Evolutionary conservation across 2,113 vertebrate species (phyloP).

Genomic region (Oreochromis spilurus): DNA sequence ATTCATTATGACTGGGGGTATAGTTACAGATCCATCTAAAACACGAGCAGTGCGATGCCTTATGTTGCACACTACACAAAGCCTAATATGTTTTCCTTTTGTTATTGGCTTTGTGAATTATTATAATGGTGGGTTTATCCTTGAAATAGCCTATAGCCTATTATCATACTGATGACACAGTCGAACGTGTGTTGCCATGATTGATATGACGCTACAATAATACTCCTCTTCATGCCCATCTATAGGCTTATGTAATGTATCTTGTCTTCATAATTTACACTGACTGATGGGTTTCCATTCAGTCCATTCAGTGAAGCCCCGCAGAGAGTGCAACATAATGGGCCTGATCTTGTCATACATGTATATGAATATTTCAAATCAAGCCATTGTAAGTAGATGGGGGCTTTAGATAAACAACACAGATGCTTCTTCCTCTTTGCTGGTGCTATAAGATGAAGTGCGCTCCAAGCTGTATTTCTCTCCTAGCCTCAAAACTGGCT

Average conservation of each 20-base stretch:
- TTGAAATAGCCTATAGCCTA: constrained; percentile 62
- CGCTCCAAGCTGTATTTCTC: constrained; percentile 52
- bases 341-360: constrained; percentile 70
- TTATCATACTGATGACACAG: constrained; percentile 66
- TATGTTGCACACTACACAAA: constrained; percentile 35
- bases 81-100: constrained; percentile 58
- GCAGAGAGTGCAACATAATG: constrained; percentile 58
- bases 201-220: constrained; percentile 58
- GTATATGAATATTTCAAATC: constrained; percentile 72
- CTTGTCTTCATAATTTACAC: constrained; percentile 67
- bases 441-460: constrained; percentile 49
- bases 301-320: constrained; percentile 52
- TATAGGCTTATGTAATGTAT: constrained; percentile 67
- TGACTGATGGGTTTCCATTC: constrained; percentile 63
- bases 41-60: constrained; percentile 20
- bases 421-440: constrained; percentile 59
- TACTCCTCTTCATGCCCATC: constrained; percentile 57
- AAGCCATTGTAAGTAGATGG: constrained; percentile 58
- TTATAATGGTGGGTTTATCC: constrained; percentile 66
- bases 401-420: constrained; percentile 64
- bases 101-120: constrained; percentile 55
- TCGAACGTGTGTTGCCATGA: constrained; percentile 36
- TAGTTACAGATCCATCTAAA: constrained; percentile 23
- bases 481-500: constrained; percentile 47
- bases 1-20: constrained; percentile 16